phyloP scores from a whole-genome alignment of 2,888 invertebrate species.

The Achlya flavicornis region DNA sequence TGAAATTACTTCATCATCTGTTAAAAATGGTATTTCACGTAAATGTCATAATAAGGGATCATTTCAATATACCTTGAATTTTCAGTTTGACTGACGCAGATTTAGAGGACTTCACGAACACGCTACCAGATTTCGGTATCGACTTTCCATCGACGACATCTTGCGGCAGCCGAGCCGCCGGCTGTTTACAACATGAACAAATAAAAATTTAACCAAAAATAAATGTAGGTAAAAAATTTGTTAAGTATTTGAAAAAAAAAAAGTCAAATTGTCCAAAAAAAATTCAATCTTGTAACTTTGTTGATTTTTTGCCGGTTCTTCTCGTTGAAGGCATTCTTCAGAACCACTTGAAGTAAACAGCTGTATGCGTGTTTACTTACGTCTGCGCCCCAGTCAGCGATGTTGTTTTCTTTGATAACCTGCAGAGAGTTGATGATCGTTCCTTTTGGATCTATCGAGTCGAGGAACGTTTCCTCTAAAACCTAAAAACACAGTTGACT shows the following conservation, averaged over 20 bases:
- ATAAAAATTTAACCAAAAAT: constrained; percentile 22
- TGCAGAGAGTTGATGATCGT: constrained; percentile 85
- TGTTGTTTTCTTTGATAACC: constrained; percentile 87
- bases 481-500: constrained; percentile 69
- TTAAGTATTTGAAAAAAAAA: no score
- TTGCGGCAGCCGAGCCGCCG: constrained; percentile 76
- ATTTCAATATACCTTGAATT: constrained; percentile 64
- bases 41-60: no score
- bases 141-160: constrained; percentile 83
- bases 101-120: constrained; percentile 77
- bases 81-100: constrained; percentile 69
- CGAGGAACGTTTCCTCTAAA: constrained; percentile 90
- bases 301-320: no score
- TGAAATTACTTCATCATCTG: no score
- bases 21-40: no score
- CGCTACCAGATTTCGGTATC: constrained; percentile 83
- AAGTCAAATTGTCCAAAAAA: no score
- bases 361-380: constrained; percentile 70
- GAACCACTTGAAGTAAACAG: no score
- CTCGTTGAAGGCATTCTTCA: no score
- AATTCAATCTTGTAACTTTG: no score
- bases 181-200: constrained; percentile 49
- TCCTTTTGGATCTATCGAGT: constrained; percentile 85
- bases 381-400: constrained; percentile 93
- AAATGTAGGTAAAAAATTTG: no score